These are phyloP conservation scores for Lasius platythorax DNA, from an alignment of 2,888 invertebrate species.

Conservation along the genomic window DNA sequence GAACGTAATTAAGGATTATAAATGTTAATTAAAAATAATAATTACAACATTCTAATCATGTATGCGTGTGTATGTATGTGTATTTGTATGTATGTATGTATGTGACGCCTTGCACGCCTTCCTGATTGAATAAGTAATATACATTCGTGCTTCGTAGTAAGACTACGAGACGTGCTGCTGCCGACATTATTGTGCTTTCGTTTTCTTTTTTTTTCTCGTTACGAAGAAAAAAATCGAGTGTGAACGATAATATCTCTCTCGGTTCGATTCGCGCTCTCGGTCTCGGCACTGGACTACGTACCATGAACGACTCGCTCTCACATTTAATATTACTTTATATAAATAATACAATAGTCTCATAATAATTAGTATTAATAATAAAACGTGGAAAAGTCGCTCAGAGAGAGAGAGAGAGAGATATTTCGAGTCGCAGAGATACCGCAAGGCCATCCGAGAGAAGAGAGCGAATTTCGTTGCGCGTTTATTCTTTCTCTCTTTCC, in stretches of 20 bases:
- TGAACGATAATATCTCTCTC: constrained; percentile 53
- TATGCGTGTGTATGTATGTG: constrained; percentile 29
- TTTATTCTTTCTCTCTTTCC: constrained; percentile 26
- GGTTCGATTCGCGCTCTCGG: constrained; percentile 53
- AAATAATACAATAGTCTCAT: constrained; percentile 52
- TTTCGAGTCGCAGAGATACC: constrained; percentile 67
- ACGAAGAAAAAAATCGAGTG: constrained; percentile 61
- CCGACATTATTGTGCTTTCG: constrained; percentile 63
- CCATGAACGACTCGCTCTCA: constrained; percentile 59
- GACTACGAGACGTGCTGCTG: constrained; percentile 67
- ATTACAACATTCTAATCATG: constrained; percentile 82
- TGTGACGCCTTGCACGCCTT: constrained; percentile 64
- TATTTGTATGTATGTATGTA: not conserved
- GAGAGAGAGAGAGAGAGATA: constrained; percentile 48
- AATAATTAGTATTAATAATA: constrained; percentile 61
- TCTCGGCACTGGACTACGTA: constrained; percentile 56
- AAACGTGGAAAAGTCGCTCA: constrained; percentile 70
- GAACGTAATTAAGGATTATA: constrained; percentile 79
- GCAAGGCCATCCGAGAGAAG: constrained; percentile 69
- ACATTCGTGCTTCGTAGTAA: constrained; percentile 67
- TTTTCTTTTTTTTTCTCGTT: constrained; percentile 15
- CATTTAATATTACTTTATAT: constrained; percentile 66
- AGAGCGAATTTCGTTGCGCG: constrained; percentile 51
- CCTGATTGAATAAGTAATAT: constrained; percentile 70
- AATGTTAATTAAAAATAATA: constrained; percentile 82